Evolutionary conservation across 2,888 invertebrate genomes (phyloP).

Genomic region (Pollenia griseotomentosa): DNA sequence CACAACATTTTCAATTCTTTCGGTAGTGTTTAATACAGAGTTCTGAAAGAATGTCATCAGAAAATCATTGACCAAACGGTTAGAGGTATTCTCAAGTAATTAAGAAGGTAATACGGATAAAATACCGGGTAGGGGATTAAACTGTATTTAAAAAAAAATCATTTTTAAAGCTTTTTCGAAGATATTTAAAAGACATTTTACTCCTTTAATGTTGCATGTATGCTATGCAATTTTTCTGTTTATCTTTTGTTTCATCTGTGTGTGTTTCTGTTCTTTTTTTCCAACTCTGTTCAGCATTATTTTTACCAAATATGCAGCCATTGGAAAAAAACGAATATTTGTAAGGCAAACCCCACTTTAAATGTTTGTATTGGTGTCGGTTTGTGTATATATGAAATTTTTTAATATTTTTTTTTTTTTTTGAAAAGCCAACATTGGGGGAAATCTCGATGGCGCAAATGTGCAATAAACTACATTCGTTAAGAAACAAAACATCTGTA

Average conservation of each 20-base stretch:
- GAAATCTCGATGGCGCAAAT: conserved; percentile 58
- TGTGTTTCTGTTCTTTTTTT: not conserved
- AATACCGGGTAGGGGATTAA: too few relatives aligned
- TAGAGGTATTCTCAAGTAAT: too few relatives aligned
- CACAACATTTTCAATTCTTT: conserved; percentile 20
- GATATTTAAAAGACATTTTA: not conserved
- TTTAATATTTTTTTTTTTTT: not conserved
- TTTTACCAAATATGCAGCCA: conserved; percentile 30
- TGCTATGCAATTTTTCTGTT: conserved; percentile 3
- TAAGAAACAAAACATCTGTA: conserved; percentile 61
- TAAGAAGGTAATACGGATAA: too few relatives aligned
- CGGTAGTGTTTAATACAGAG: not conserved
- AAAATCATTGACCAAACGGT: too few relatives aligned
- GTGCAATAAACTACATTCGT: conserved; percentile 67
- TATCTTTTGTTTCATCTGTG: not conserved
- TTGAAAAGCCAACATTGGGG: conserved; percentile 21
- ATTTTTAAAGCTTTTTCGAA: too few relatives aligned
- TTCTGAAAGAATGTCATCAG: not conserved
- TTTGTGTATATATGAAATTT: not conserved
- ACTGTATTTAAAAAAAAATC: too few relatives aligned
- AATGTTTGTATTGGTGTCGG: not conserved
- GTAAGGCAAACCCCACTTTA: not conserved
- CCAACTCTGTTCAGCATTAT: not conserved
- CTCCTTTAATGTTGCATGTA: conserved; percentile 11
- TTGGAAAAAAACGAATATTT: conserved; percentile 42